phyloP scores from a whole-genome alignment of 1,140 invertebrate genomes.

The Apolygus lucorum region DNA sequence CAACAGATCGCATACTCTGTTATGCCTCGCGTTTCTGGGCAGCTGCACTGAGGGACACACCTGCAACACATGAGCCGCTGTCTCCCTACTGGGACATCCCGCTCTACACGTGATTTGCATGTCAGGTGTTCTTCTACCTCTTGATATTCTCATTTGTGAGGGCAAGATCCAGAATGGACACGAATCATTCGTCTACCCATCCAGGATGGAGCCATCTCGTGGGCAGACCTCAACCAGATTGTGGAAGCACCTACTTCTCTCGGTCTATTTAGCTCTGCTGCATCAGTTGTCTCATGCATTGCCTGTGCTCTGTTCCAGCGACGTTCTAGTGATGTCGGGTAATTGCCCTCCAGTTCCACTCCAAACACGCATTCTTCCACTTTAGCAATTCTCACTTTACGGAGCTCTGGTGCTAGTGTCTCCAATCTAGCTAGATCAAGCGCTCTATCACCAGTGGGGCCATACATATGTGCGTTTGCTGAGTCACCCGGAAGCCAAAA shows the following conservation, averaged over 20 bases:
- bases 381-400: background rate
- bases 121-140: background rate
- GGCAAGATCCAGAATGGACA: background rate
- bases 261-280: background rate
- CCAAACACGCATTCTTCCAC: background rate
- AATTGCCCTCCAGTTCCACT: background rate
- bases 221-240: background rate
- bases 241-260: background rate
- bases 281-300: background rate
- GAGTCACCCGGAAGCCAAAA: background rate
- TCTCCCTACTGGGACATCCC: background rate
- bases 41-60: too few relatives aligned
- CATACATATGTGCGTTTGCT: background rate
- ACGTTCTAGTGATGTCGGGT: background rate
- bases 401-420: background rate
- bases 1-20: too few relatives aligned
- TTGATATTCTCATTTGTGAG: background rate
- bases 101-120: background rate
- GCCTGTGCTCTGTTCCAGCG: background rate
- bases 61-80: background rate
- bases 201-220: background rate
- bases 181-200: background rate
- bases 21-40: too few relatives aligned
- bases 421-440: background rate
- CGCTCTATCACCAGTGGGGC: constrained; percentile 10